These are phyloP conservation scores for Acromyrmex heyeri DNA, from an alignment of 1,140 invertebrate species.

Conservation along the genomic window DNA sequence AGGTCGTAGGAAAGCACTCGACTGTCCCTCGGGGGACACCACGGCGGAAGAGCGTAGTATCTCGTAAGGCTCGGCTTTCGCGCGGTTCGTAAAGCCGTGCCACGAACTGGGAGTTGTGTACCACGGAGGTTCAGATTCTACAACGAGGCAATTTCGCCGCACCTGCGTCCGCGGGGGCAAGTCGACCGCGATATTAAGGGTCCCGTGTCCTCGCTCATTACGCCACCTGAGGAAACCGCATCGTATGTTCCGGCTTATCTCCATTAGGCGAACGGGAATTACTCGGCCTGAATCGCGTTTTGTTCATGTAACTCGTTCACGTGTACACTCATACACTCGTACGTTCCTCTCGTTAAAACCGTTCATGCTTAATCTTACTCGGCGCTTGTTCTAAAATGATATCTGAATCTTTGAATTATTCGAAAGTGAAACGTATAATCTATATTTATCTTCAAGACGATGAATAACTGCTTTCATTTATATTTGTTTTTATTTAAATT, in stretches of 20 bases:
- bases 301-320: slow-evolving; percentile 40
- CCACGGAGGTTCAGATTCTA: slow-evolving; percentile 66
- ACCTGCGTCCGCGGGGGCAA: slow-evolving; percentile 67
- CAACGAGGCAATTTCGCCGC: slow-evolving; percentile 67
- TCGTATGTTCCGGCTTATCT: slow-evolving; percentile 76
- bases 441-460: not conserved
- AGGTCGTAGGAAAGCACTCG: slow-evolving; percentile 56
- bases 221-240: slow-evolving; percentile 75
- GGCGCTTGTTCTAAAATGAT: not conserved
- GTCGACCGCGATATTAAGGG: slow-evolving; percentile 66
- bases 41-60: slow-evolving; percentile 47
- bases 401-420: not conserved
- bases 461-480: not conserved
- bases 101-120: not conserved
- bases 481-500: not conserved
- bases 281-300: slow-evolving; percentile 1
- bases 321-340: not conserved
- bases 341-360: slow-evolving; percentile 8
- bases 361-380: not conserved
- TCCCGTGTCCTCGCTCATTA: slow-evolving; percentile 74
- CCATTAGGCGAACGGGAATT: slow-evolving; percentile 73
- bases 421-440: not conserved
- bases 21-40: slow-evolving; percentile 53
- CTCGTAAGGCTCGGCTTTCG: slow-evolving; percentile 59
- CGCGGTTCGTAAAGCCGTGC: slow-evolving; percentile 65